Evolutionary conservation across 2,113 vertebrate species (phyloP), one percentile per base, ranked within the genome.

Genomic region (Vanacampus margaritifer): DNA sequence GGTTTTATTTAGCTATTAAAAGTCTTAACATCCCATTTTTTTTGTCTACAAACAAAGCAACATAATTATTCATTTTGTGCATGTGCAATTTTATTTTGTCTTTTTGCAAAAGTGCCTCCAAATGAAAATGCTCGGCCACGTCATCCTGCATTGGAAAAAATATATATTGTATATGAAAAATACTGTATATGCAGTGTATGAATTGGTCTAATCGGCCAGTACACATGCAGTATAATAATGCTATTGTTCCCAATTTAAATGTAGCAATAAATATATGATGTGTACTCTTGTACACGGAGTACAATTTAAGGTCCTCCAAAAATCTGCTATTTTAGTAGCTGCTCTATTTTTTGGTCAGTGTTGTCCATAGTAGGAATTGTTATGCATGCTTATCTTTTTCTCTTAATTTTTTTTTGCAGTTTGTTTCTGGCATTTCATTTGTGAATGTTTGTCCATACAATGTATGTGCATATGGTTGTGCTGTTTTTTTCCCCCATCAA

Each of bases 341-440:
- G 86, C 78, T 88, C n/a, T 75, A 81, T 87, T 51, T 51, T 74
- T 28, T 69, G 21, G 54, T 85, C 74, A 86, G 84, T 93, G 87
- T 87, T 89, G 73, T 92, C 86, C 84, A 91, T 79, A 64, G 88
- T 94, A 91, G 90, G 84, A 92, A 90, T 83, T 87, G 81, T 88
- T 87, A 91, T 94, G 95, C 93, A 94, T 95, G 95, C 93, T 91
- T 86, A 89, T 82, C 74, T 91, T 72, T 36, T 48, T 32, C 14
- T 41, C 5, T 91, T 85, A 86, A 5, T 16, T 51, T 73, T 65
- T 75, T 93, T 73, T 89, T 85, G 82, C 84, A 39, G 86, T 85
- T 86, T 85, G 84, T 77, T 73, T 74, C 58, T 90, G 90, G 89
- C 86, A 79, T 93, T 86, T 92, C 84, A 64, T 92, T 91, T 89